Percentiles rank a stretch among this genome's conserved stretches.
These are phyloP conservation scores for Megathymus violae DNA, from an alignment of 1,140 invertebrate species.

Conservation along the genomic window DNA sequence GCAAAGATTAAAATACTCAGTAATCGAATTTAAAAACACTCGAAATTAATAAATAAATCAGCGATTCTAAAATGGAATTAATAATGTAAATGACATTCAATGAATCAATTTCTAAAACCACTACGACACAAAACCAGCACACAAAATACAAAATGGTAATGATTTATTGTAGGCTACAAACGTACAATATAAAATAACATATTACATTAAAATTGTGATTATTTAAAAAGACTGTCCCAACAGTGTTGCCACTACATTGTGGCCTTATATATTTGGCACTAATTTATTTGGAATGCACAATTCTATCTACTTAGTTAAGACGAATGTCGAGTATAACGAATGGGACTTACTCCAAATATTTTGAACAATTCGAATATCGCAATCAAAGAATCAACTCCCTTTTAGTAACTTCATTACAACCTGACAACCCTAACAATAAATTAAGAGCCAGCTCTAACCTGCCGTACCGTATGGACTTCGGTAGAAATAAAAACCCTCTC, in stretches of 20 bases:
- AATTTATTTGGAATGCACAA: conserved; percentile 77
- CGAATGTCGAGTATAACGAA: too few relatives aligned
- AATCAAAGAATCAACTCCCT: conserved; percentile 22
- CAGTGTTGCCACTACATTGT: conserved; percentile 52
- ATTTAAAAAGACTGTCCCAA: conserved; percentile 54
- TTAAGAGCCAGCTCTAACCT: conserved; percentile 1
- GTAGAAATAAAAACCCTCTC: too few relatives aligned
- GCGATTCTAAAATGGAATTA: conserved; percentile 27
- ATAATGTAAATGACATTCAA: conserved; percentile 42
- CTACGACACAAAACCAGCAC: conserved; percentile 65
- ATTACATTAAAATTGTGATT: conserved; percentile 71
- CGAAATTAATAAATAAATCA: conserved; percentile 22
- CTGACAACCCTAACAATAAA: conserved; percentile 32
- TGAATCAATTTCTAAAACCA: conserved; percentile 26
- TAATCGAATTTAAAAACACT: conserved; percentile 21
- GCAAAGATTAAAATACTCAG: conserved; percentile 15
- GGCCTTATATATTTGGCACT: conserved; percentile 76
- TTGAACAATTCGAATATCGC: conserved; percentile 34
- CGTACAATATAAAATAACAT: conserved; percentile 58
- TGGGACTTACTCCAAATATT: conserved; percentile 51
- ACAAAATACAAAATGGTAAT: conserved; percentile 58
- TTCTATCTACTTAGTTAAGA: conserved; percentile 69
- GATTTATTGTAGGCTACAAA: conserved; percentile 54
- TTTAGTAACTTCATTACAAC: conserved; percentile 40
- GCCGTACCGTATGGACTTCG: neutral